These are phyloP conservation scores for Urophycis tenuis DNA, from an alignment of 2,797 vertebrate species.

Conservation along the genomic window DNA sequence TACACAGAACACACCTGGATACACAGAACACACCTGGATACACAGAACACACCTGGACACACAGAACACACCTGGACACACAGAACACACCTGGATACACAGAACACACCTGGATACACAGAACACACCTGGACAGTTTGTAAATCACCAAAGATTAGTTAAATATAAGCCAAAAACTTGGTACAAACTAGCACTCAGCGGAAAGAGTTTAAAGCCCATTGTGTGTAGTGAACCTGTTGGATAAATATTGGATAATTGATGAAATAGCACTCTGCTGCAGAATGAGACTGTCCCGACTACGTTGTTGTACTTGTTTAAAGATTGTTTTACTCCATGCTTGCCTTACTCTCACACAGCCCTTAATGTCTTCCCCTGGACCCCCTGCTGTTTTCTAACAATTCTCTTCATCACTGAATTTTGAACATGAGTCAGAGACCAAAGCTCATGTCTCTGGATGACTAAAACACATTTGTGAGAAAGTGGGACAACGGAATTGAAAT, in stretches of 20 bases:
- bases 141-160: background rate
- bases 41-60: background rate
- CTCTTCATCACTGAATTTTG: background rate
- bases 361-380: background rate
- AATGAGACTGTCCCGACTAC: background rate
- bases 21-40: background rate
- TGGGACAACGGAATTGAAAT: background rate
- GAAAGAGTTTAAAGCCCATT: background rate
- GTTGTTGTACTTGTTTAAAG: too few relatives aligned
- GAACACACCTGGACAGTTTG: background rate
- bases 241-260: background rate
- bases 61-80: background rate
- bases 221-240: background rate
- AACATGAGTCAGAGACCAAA: background rate
- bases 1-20: background rate
- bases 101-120: slow-evolving; percentile 5
- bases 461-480: background rate
- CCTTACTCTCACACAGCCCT: too few relatives aligned
- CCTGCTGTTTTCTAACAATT: too few relatives aligned
- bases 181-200: background rate
- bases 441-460: background rate
- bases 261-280: background rate
- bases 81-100: background rate
- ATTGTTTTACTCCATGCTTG: background rate
- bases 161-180: background rate